These are phyloP conservation scores for Panagrolaimus sp. DNA, from an alignment of 1,140 invertebrate species.

Conservation along the genomic window DNA sequence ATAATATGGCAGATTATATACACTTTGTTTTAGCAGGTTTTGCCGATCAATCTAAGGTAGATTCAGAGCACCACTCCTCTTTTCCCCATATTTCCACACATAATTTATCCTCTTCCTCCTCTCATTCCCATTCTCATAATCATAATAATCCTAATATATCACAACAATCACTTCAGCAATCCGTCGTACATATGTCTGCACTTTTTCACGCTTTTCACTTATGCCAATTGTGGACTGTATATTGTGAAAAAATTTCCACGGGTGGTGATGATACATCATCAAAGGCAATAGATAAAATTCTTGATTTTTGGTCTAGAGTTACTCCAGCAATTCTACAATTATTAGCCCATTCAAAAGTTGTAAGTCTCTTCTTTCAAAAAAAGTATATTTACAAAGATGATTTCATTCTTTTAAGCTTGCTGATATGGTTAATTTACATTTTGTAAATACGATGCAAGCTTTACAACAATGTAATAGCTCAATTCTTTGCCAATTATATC, in stretches of 20 bases:
- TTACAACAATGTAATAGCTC: slow-evolving; percentile 89
- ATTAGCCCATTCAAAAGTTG: slow-evolving; percentile 83
- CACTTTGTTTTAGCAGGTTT: slow-evolving; percentile 87
- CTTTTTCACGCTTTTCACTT: slow-evolving; percentile 69
- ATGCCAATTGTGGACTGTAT: slow-evolving; percentile 90
- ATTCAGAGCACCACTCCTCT: slow-evolving; percentile 13
- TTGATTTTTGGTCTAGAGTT: slow-evolving; percentile 97
- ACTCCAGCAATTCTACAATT: slow-evolving; percentile 88
- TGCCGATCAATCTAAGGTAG: slow-evolving; percentile 81
- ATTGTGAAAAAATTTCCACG: slow-evolving; percentile 78
- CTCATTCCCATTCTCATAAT: too few species aligned
- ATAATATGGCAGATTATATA: slow-evolving; percentile 90
- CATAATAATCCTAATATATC: neutral
- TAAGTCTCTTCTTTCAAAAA: too few species aligned
- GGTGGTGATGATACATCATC: slow-evolving; percentile 67
- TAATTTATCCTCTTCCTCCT: slow-evolving; percentile 4
- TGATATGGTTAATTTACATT: slow-evolving; percentile 94
- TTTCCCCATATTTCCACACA: neutral
- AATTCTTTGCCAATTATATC: slow-evolving; percentile 68
- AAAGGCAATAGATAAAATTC: slow-evolving; percentile 73
- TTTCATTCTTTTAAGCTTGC: slow-evolving; percentile 68
- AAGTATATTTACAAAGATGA: too few species aligned
- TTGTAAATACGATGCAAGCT: slow-evolving; percentile 87
- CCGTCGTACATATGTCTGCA: slow-evolving; percentile 79
- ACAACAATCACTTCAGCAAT: slow-evolving; percentile 58